Conservation (phyloP, 2,113 vertebrate genomes). For the Chaetops frenatus region DNA sequence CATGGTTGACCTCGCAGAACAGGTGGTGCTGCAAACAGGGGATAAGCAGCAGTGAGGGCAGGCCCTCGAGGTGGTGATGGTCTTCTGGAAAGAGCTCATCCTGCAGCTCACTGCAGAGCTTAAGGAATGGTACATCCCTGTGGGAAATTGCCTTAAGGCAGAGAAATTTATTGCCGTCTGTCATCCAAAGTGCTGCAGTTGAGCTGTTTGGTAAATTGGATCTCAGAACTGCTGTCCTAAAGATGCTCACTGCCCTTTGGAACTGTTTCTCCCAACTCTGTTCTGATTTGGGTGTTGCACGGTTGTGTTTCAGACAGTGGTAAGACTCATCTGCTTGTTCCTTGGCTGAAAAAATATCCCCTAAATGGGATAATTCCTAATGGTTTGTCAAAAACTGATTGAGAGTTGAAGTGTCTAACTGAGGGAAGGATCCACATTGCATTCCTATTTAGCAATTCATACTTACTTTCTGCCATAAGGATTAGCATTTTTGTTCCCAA, state of each 20-base stretch:
- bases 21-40: not conserved
- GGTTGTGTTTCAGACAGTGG: not conserved
- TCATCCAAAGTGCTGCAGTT: not conserved
- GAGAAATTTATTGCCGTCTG: not conserved
- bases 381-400: not conserved
- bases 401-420: not conserved
- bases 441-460: not conserved
- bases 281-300: not conserved
- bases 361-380: not conserved
- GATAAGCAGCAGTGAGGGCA: not conserved
- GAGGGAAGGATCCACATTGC: not conserved
- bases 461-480: not conserved
- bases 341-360: not conserved
- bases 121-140: accelerated
- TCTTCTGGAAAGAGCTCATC: not conserved
- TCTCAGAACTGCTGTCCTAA: not conserved
- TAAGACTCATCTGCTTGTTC: not conserved
- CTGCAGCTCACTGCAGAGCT: not conserved
- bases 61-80: not conserved
- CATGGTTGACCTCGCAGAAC: not conserved
- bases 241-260: not conserved
- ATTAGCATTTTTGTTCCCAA: not conserved
- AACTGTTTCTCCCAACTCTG: not conserved
- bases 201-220: not conserved
- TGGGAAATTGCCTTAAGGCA: not conserved